Conservation (phyloP, 2,113 vertebrate species). For the Esox niger region DNA sequence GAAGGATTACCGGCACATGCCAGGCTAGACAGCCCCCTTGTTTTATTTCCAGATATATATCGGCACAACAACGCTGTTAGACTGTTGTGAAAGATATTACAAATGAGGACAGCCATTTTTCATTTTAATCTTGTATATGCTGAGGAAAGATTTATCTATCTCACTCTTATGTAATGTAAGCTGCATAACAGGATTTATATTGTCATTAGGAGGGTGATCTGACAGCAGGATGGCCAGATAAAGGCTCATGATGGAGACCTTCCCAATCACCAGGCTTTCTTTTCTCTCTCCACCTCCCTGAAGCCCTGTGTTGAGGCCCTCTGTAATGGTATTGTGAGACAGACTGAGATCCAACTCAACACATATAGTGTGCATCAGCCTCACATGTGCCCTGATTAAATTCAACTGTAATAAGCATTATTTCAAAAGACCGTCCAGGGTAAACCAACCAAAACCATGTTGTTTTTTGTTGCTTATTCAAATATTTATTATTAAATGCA, state of each 20-base stretch:
- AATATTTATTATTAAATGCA: no score
- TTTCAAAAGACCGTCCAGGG: no score
- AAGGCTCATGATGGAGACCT: slow-evolving; percentile 23
- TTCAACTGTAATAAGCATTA: no score
- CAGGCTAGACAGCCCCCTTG: slow-evolving; percentile 6
- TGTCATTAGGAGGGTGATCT: slow-evolving; percentile 32
- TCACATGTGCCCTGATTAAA: no score
- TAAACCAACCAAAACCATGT: no score
- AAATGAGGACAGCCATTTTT: slow-evolving; percentile 26
- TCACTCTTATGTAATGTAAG: slow-evolving; percentile 34
- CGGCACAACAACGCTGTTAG: slow-evolving; percentile 16
- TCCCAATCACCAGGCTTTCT: neutral
- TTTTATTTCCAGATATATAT: slow-evolving; percentile 38
- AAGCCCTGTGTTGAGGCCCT: neutral
- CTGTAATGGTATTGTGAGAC: neutral
- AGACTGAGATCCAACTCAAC: neutral
- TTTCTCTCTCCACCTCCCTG: neutral
- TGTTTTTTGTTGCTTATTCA: no score
- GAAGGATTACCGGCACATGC: slow-evolving; percentile 18
- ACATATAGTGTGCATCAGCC: neutral
- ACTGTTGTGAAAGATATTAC: slow-evolving; percentile 23
- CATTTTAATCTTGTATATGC: slow-evolving; percentile 38
- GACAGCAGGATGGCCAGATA: slow-evolving; percentile 22
- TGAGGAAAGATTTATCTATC: slow-evolving; percentile 22
- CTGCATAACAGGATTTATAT: slow-evolving; percentile 36